Conservation (phyloP, 2,797 vertebrate species). For the Margarornis squamiger region DNA sequence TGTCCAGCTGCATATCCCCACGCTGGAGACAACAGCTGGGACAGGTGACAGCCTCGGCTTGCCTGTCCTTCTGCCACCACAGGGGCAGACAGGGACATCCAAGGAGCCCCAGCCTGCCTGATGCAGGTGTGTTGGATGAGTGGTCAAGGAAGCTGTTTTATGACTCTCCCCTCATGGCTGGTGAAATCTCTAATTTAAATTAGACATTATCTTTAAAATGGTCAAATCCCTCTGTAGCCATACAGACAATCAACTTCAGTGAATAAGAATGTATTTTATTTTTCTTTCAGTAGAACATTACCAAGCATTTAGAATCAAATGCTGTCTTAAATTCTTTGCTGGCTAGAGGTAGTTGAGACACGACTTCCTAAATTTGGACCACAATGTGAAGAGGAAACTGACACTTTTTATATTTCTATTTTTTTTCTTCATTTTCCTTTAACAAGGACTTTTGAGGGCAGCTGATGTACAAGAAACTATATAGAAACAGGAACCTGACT, state of each 20-base stretch:
- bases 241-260: accelerated
- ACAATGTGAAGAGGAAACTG: neutral
- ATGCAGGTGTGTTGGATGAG: accelerated
- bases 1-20: neutral
- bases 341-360: neutral
- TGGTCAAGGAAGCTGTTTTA: neutral
- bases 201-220: neutral
- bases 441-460: neutral
- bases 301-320: neutral
- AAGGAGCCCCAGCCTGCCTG: neutral
- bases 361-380: neutral
- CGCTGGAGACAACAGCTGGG: neutral
- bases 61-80: neutral
- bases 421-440: neutral
- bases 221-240: neutral
- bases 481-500: neutral
- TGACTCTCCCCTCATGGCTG: neutral
- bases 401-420: neutral
- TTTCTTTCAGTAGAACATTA: neutral
- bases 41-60: neutral
- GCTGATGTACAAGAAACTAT: neutral
- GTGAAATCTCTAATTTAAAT: neutral
- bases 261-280: neutral
- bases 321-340: neutral
- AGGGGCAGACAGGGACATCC: accelerated